phyloP scores from a whole-genome alignment of 1,140 invertebrate genomes.

The Papilio aristodemus region DNA sequence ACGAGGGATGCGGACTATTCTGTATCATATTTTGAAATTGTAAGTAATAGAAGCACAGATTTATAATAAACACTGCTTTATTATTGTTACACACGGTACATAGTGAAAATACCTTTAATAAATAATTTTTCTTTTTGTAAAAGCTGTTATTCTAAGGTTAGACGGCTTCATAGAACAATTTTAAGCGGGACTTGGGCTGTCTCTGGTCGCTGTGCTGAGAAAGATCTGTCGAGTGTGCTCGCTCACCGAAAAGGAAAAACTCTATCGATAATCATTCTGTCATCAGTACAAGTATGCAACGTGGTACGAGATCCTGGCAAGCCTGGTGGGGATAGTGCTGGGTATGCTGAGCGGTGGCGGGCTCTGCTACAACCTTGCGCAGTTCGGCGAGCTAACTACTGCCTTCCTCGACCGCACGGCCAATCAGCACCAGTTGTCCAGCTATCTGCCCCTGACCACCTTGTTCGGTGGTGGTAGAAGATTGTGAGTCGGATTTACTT shows the following conservation, averaged over 20 bases:
- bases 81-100: too few relatives aligned
- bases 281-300: background rate
- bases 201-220: too few relatives aligned
- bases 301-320: slow-evolving; percentile 55
- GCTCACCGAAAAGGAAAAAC: too few relatives aligned
- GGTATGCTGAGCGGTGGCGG: slow-evolving; percentile 69
- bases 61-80: too few relatives aligned
- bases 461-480: slow-evolving; percentile 79
- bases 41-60: slow-evolving; percentile 55
- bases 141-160: too few relatives aligned
- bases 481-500: too few relatives aligned
- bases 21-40: slow-evolving; percentile 61
- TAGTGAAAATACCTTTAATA: too few relatives aligned
- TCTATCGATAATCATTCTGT: too few relatives aligned
- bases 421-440: slow-evolving; percentile 57
- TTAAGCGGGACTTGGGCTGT: too few relatives aligned
- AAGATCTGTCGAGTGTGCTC: too few relatives aligned
- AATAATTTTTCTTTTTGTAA: too few relatives aligned
- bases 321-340: slow-evolving; percentile 59
- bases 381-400: slow-evolving; percentile 87
- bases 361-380: slow-evolving; percentile 84
- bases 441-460: slow-evolving; percentile 73
- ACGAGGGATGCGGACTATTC: slow-evolving; percentile 31
- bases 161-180: too few relatives aligned
- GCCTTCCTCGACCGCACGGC: slow-evolving; percentile 82